Base-by-base conservation (phyloP, 2,113 vertebrate genomes). In the Motacilla alba region DNA sequence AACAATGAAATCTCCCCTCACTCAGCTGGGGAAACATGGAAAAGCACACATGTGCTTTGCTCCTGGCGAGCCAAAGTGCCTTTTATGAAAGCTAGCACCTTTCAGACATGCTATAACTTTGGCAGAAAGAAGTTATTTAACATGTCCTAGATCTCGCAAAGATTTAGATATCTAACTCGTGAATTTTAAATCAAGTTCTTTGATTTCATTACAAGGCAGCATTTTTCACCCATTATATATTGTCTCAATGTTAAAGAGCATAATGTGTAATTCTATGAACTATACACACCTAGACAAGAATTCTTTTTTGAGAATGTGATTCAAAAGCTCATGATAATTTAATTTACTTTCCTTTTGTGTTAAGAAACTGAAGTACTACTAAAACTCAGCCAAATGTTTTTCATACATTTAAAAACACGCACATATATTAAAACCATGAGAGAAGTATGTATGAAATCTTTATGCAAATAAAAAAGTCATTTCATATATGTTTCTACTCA, bases 381-480 rank as follows among this genome's bases (percentile, higher is more conserved):
- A 84, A 78, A 84, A 75, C 56, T 56, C n/a, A 49, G 47, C 52
- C 89, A 94, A 82, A 86, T 53, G 39, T 31, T 94, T 94, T 96
- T 62, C 79, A 83, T 69, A 31, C 46, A 62, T 49, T 49, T 83
- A 55, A 62, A 67, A 52, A 37, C 28, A 77, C 5, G 68, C 11
- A 20, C 20, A 55, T 23, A 44, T 55, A 78, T 62, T 60, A 74
- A 84, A 77, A 52, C 39, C 75, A 27, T 26, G 24, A 66, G 23
- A 83, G 55, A 81, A 78, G 30, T 19, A 41, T 18, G 52, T 27
- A 68, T 60, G 28, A 91, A 94, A 82, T 53, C 19, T 78, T 75
- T 60, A 94, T 91, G 93, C 77, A 97, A 95, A 96, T 83, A 82
- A 87, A 83, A 81, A 22, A 14, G 39, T 60, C 44, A 76, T 64